These are phyloP conservation scores for Berghia stephanieae DNA, from an alignment of 1,140 invertebrate genomes.

Conservation along the genomic window DNA sequence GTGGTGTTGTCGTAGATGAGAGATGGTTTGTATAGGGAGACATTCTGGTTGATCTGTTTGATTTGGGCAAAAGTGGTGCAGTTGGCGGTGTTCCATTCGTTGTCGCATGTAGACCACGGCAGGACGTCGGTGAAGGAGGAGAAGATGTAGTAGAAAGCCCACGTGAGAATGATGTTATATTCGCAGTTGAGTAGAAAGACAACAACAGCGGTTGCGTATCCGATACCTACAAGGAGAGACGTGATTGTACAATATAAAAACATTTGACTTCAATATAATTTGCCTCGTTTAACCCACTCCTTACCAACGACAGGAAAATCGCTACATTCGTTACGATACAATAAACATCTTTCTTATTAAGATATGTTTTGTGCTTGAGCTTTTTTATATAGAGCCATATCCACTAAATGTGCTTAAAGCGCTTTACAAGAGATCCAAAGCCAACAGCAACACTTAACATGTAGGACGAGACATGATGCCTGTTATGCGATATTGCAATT, in stretches of 20 bases:
- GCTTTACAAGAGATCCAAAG: too few relatives aligned
- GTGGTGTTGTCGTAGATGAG: not conserved
- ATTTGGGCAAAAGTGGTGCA: conserved; percentile 45
- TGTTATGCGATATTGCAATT: too few relatives aligned
- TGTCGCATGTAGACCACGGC: conserved; percentile 67
- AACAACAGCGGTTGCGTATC: conserved; percentile 55
- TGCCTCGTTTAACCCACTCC: not conserved
- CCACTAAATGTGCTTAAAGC: too few relatives aligned
- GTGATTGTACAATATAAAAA: too few relatives aligned
- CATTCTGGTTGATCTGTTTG: not conserved
- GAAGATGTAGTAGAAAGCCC: conserved; percentile 65
- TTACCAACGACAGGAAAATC: too few relatives aligned
- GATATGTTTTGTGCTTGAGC: too few relatives aligned
- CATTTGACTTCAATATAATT: not conserved
- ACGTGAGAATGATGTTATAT: conserved; percentile 65
- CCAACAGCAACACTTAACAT: too few relatives aligned
- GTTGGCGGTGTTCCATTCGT: conserved; percentile 66
- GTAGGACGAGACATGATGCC: too few relatives aligned
- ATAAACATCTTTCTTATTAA: too few relatives aligned
- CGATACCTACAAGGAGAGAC: conserved; percentile 54
- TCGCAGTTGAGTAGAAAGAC: conserved; percentile 61
- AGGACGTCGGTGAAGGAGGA: conserved; percentile 61
- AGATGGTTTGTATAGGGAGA: not conserved
- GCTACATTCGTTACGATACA: too few relatives aligned
- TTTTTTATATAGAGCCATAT: too few relatives aligned